These are phyloP conservation scores for Mormyrus iriodes DNA, from an alignment of 2,113 vertebrate genomes.

Conservation along the genomic window DNA sequence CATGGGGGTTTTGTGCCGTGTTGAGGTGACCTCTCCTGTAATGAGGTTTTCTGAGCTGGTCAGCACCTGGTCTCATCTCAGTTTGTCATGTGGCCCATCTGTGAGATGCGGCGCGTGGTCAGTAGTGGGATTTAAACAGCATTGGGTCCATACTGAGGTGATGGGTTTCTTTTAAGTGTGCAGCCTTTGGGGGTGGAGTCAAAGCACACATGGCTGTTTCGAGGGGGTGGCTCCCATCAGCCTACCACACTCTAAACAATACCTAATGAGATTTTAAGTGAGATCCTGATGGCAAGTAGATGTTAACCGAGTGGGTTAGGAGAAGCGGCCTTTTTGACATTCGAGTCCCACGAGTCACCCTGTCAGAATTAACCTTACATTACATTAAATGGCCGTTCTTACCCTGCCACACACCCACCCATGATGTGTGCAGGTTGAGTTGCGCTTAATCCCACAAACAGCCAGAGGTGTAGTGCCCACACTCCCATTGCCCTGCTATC, in stretches of 20 bases:
- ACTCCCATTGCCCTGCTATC: not conserved
- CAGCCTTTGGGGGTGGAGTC: not conserved
- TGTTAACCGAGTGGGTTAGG: too few species aligned
- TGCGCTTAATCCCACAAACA: slow-evolving; percentile 36
- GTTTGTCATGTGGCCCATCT: not conserved
- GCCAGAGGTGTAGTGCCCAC: slow-evolving; percentile 26
- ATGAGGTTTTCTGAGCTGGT: not conserved
- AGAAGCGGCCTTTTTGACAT: too few species aligned
- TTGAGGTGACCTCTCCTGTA: not conserved
- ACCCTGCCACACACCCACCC: not conserved
- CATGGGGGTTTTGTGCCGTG: not conserved
- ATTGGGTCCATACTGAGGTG: not conserved
- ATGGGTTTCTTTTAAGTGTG: not conserved
- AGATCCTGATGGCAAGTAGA: not conserved
- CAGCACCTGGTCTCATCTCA: not conserved
- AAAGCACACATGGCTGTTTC: not conserved
- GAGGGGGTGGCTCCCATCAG: not conserved
- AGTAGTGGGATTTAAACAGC: not conserved
- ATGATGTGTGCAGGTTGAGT: slow-evolving; percentile 28
- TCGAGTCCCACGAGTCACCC: not conserved
- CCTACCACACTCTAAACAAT: not conserved
- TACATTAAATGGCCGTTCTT: not conserved
- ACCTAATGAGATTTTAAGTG: not conserved
- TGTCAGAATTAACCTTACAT: not conserved
- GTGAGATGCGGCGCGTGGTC: not conserved